A percentile compares a stretch with the other conserved stretches of the same genome.
These are phyloP conservation scores for Amblyraja radiata DNA, from an alignment of 2,797 vertebrate genomes.

Conservation along the genomic window DNA sequence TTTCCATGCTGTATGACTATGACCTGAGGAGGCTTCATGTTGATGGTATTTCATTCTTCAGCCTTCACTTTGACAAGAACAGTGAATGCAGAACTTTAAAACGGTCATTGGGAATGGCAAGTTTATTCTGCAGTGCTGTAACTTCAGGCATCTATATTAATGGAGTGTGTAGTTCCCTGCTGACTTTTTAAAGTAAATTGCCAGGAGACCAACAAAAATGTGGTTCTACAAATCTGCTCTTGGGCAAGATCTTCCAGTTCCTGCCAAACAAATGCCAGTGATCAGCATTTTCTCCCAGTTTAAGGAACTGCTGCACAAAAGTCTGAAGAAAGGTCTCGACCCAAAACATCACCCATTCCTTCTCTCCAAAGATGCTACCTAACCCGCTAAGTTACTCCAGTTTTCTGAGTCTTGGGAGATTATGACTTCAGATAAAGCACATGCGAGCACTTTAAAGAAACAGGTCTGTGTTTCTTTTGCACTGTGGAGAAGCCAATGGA, in stretches of 20 bases:
- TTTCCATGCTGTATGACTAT: too few species aligned
- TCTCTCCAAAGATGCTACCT: too few species aligned
- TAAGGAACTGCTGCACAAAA: neutral
- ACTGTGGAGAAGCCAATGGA: neutral
- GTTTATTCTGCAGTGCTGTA: neutral
- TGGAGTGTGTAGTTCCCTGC: neutral
- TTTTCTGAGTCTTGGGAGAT: too few species aligned
- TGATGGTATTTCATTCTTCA: neutral
- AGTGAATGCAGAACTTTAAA: neutral
- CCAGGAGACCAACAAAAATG: neutral
- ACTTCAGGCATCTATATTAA: neutral
- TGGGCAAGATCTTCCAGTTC: neutral
- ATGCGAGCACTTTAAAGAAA: neutral
- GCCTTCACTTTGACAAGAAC: neutral
- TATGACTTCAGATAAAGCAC: too few species aligned
- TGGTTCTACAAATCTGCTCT: neutral
- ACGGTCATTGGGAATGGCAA: neutral
- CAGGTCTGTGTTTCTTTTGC: neutral
- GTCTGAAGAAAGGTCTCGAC: too few species aligned
- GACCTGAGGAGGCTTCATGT: neutral
- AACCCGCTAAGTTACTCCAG: too few species aligned
- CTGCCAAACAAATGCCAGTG: neutral
- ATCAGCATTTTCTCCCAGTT: neutral
- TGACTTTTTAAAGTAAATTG: neutral
- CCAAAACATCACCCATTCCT: too few species aligned